Evolutionary conservation across 2,113 vertebrate species (phyloP).

Genomic region (Barbus barbus): DNA sequence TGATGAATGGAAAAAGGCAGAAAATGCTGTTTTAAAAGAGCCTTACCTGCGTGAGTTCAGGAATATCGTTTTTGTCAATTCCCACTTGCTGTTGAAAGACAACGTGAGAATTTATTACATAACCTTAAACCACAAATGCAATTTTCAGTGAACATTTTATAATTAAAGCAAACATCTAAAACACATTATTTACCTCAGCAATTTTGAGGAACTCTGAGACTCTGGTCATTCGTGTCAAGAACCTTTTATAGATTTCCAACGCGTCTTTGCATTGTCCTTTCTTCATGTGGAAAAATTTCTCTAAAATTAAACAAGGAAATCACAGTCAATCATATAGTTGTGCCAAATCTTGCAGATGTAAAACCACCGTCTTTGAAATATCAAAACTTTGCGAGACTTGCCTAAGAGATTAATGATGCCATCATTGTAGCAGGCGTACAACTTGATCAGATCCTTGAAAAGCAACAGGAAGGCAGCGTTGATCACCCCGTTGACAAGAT

Average conservation of each 20-base stretch:
- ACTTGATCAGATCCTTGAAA: slow-evolving; percentile 98
- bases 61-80: slow-evolving; percentile 99
- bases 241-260: slow-evolving; percentile 98
- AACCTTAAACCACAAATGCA: not conserved
- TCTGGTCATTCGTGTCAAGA: slow-evolving; percentile 96
- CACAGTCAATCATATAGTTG: not conserved
- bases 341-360: not conserved
- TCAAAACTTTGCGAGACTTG: slow-evolving; percentile 61
- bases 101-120: not conserved
- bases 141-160: not conserved
- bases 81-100: slow-evolving; percentile 89
- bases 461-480: slow-evolving; percentile 95
- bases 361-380: not conserved
- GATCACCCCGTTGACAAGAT: slow-evolving; percentile 93
- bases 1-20: not conserved
- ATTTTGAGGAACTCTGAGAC: slow-evolving; percentile 99
- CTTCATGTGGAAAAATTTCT: slow-evolving; percentile 99
- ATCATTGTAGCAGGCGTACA: slow-evolving; percentile 98
- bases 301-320: slow-evolving; percentile 68
- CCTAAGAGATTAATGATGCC: slow-evolving; percentile 98
- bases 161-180: not conserved
- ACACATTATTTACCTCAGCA: slow-evolving; percentile 84
- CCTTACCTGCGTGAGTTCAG: slow-evolving; percentile 95
- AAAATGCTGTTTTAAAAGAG: not conserved
- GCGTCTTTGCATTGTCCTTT: slow-evolving; percentile 98